phyloP scores from a whole-genome alignment of 2,113 vertebrate genomes.

The Pimephales promelas region DNA sequence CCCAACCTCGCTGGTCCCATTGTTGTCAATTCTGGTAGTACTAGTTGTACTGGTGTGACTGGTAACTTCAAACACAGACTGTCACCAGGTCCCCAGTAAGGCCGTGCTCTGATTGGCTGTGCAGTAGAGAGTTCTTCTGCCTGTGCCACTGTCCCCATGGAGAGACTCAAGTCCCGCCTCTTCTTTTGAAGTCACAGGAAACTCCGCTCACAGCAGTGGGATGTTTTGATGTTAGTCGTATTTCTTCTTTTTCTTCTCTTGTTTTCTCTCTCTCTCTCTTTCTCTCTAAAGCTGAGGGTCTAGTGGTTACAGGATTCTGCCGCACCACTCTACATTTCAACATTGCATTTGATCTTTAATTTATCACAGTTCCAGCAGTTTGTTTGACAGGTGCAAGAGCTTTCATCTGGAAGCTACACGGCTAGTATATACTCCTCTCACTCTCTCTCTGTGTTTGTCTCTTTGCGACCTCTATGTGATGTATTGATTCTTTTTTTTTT shows the following conservation, averaged over 20 bases:
- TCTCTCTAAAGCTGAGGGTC: conserved; percentile 72
- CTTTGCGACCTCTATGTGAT: conserved; percentile 69
- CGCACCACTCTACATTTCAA: conserved; percentile 83
- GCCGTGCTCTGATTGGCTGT: conserved; percentile 32
- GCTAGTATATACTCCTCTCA: conserved; percentile 65
- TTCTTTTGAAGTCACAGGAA: conserved; percentile 62
- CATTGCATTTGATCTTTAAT: conserved; percentile 96
- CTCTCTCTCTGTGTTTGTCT: conserved; percentile 48
- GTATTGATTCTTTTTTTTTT: conserved; percentile 69
- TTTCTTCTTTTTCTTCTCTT: conserved; percentile 66
- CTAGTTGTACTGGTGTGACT: conserved; percentile 42
- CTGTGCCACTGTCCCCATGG: conserved; percentile 44
- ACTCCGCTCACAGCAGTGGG: conserved; percentile 47
- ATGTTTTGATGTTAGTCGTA: conserved; percentile 83
- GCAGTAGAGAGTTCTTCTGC: conserved; percentile 18
- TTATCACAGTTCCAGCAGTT: conserved; percentile 96
- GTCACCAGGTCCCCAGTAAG: conserved; percentile 26
- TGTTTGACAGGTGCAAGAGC: conserved; percentile 92
- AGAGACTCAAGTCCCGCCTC: conserved; percentile 52
- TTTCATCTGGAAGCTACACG: conserved; percentile 88
- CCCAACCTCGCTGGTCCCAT: not conserved
- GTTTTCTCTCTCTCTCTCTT: conserved; percentile 51
- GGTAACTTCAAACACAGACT: conserved; percentile 44
- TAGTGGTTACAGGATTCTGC: conserved; percentile 82
- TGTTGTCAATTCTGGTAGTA: conserved; percentile 8